These are phyloP conservation scores for Condylura cristata DNA, from an alignment of 2,113 vertebrate genomes.

Conservation along the genomic window DNA sequence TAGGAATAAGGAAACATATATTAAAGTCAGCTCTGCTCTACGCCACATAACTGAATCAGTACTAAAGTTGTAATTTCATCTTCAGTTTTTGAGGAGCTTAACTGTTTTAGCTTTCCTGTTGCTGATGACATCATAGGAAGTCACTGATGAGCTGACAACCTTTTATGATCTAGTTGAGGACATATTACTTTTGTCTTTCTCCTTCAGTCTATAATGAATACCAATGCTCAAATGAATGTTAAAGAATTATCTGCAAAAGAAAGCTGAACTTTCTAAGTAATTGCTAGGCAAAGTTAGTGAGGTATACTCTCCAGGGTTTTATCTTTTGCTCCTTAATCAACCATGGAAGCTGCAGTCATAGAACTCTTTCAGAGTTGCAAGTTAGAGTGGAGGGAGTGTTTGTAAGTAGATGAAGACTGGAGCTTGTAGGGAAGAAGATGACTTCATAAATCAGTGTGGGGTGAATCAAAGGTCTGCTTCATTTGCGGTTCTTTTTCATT, in stretches of 20 bases:
- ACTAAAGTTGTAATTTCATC: constrained; percentile 74
- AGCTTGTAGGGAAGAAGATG: constrained; percentile 7
- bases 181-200: constrained; percentile 69
- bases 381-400: neutral
- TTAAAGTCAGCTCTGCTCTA: constrained; percentile 54
- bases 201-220: constrained; percentile 54
- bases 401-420: neutral
- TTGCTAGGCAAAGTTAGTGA: constrained; percentile 13
- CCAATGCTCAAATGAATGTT: constrained; percentile 55
- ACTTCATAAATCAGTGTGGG: neutral
- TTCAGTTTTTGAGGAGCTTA: constrained; percentile 68
- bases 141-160: constrained; percentile 68
- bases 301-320: constrained; percentile 14
- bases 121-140: constrained; percentile 72
- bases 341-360: neutral
- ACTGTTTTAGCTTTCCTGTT: constrained; percentile 65
- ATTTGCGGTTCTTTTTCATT: constrained; percentile 15
- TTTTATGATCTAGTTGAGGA: constrained; percentile 61
- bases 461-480: constrained; percentile 12
- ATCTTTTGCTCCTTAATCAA: constrained; percentile 48
- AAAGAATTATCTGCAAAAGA: constrained; percentile 62
- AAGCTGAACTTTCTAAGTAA: neutral
- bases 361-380: neutral
- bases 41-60: constrained; percentile 32
- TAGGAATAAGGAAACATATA: constrained; percentile 71